Conservation (phyloP, 2,888 invertebrate species). For the Reticulitermes lucifugus region DNA sequence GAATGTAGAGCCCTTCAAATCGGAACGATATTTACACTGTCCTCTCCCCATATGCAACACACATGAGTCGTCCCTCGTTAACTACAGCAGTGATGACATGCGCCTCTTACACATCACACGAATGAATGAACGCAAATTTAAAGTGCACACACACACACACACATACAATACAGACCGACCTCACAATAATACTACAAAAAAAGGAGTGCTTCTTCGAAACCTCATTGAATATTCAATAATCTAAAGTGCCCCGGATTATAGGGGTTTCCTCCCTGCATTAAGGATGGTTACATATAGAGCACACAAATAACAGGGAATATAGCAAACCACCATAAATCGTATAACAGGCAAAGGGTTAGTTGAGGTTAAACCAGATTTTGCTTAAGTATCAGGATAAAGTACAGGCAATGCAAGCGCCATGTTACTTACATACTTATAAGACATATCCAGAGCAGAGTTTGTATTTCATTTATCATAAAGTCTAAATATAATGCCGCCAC, state of each 20-base stretch:
- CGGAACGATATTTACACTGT: not conserved
- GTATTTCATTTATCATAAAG: not conserved
- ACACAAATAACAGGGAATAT: constrained; percentile 9
- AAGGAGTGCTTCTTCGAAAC: constrained; percentile 18
- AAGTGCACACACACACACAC: constrained; percentile 27
- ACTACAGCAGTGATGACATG: constrained; percentile 1
- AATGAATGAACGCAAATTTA: constrained; percentile 38
- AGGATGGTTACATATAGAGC: constrained; percentile 3
- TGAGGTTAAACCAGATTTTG: constrained; percentile 29
- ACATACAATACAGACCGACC: constrained; percentile 26
- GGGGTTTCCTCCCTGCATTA: not conserved
- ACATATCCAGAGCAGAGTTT: not conserved
- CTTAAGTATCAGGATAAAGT: not conserved
- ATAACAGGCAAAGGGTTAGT: constrained; percentile 12
- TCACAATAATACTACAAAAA: constrained; percentile 30
- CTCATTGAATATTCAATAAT: constrained; percentile 48
- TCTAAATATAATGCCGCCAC: not conserved
- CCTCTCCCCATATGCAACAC: not conserved
- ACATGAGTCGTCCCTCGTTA: not conserved
- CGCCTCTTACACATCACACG: constrained; percentile 23
- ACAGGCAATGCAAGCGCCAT: not conserved
- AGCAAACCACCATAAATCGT: not conserved
- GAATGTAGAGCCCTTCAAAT: constrained; percentile 18
- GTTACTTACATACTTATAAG: not conserved
- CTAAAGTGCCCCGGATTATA: constrained; percentile 35